Conservation (phyloP, 1,140 invertebrate species). For the Scaptodrosophila lebanonensis region DNA sequence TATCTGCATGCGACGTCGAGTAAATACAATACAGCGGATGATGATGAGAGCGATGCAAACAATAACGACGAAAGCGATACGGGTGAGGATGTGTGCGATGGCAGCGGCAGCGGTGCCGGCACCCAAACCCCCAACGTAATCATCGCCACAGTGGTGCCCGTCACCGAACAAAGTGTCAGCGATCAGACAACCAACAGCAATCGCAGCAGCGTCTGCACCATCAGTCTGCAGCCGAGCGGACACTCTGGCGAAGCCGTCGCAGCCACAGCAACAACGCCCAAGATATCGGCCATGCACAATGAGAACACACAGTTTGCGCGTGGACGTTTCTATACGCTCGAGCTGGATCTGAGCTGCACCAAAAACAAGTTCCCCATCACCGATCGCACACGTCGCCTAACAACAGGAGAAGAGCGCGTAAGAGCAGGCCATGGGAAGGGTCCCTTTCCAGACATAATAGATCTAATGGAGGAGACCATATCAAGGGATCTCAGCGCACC, state of each 20-base stretch:
- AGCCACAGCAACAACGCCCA: background rate
- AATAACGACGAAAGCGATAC: conserved; percentile 5
- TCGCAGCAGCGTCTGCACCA: conserved; percentile 46
- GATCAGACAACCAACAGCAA: conserved; percentile 37
- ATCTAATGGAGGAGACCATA: background rate
- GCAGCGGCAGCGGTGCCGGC: conserved; percentile 7
- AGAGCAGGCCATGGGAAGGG: background rate
- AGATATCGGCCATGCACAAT: conserved; percentile 33
- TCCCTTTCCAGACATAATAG: conserved; percentile 21
- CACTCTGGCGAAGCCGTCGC: background rate
- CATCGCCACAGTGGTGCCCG: conserved; percentile 17
- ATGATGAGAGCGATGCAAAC: conserved; percentile 13
- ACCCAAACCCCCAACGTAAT: conserved; percentile 15
- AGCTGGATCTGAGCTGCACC: conserved; percentile 74
- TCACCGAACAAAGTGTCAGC: conserved; percentile 6
- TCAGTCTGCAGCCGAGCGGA: conserved; percentile 23
- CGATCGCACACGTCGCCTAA: conserved; percentile 43
- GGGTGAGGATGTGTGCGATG: conserved; percentile 46
- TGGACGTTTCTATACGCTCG: conserved; percentile 70
- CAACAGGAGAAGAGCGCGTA: background rate
- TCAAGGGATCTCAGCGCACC: background rate
- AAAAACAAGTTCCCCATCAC: conserved; percentile 77
- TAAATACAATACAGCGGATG: conserved; percentile 25
- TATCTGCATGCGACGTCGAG: conserved; percentile 7
- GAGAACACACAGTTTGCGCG: conserved; percentile 54